Base-by-base conservation (phyloP, 2,888 invertebrate species). In the Melitaea athalia region DNA sequence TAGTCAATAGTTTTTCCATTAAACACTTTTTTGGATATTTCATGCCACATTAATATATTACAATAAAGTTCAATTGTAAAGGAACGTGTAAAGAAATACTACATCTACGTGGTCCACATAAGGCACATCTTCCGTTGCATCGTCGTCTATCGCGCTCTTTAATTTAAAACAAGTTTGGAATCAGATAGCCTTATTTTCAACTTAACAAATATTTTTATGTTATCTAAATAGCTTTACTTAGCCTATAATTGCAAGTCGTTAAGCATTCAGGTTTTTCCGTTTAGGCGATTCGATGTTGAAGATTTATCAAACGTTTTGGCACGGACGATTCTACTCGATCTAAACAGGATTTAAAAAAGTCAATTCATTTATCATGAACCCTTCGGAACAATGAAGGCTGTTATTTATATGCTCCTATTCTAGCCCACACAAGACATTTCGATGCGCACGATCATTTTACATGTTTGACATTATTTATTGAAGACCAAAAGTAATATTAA, bases 361-460 rank as follows among this genome's bases (percentile, higher is more conserved):
- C 76, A 78, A 83, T 81, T 81, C 84, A 87, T 87, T 85, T 85
- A 86, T 87, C 86, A 87, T 87, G 50, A 55, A 79, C 80, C 85
- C 82, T 85, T 85, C 82, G 80, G 82, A 86, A 88, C 86, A 87
- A 86, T 86, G 81, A 83, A 79, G 75, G 75, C 74, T 77, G 79
- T 85, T 82, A 87, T 88, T 88, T 85, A 87, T 87, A 81, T 81
- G 76, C 76, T 79, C 82, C 83, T 82, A 83, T 85, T 83, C 80
- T 85, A 81, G 82, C 87, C 87, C 86, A 89, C 87, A 85, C 85
- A 81, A 81, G 82, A 77, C 79, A 78, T 80, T 78, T 80, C 82
- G 82, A 85, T 82, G 82, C 83, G 84, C 69, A 74, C 80, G 80
- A 84, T 82, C 80, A 84, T 86, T 86, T 86, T 82, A 84, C 81